phyloP scores from a whole-genome alignment of 2,888 invertebrate genomes.

The Dorcus parallelipipedus region DNA sequence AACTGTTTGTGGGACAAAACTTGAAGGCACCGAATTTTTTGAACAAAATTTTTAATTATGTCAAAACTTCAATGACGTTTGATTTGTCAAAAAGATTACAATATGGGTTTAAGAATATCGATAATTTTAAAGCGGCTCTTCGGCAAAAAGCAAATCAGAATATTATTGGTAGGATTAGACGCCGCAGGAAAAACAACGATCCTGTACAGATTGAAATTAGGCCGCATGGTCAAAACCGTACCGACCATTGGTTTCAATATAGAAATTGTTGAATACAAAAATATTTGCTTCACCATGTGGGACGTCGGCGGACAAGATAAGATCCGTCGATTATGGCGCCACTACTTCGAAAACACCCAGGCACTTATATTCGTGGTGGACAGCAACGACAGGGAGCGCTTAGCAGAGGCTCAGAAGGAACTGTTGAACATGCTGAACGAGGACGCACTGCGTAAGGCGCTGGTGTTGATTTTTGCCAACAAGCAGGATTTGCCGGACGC shows the following conservation, averaged over 20 bases:
- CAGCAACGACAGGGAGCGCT: slow-evolving; percentile 90
- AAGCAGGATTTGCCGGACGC: slow-evolving; percentile 94
- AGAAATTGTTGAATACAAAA: slow-evolving; percentile 97
- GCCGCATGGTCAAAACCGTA: slow-evolving; percentile 94
- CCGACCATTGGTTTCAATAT: slow-evolving; percentile 98
- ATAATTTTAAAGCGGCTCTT: slow-evolving; percentile 84
- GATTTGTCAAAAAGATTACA: neutral
- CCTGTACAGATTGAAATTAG: slow-evolving; percentile 90
- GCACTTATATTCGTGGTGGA: slow-evolving; percentile 94
- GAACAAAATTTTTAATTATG: too few relatives aligned
- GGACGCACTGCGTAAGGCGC: slow-evolving; percentile 87
- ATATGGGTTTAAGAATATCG: slow-evolving; percentile 90
- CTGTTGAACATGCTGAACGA: slow-evolving; percentile 71
- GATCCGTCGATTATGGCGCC: slow-evolving; percentile 93
- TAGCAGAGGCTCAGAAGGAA: slow-evolving; percentile 86
- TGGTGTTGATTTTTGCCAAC: slow-evolving; percentile 89
- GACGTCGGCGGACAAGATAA: slow-evolving; percentile 97
- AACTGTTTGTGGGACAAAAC: too few relatives aligned
- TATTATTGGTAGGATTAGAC: slow-evolving; percentile 94
- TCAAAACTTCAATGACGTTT: too few relatives aligned
- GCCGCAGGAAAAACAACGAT: slow-evolving; percentile 97
- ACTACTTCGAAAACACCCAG: slow-evolving; percentile 95
- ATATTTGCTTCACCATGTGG: slow-evolving; percentile 97
- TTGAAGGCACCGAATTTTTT: too few relatives aligned
- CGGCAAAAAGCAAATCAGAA: slow-evolving; percentile 93